Base-by-base conservation (phyloP, 2,113 vertebrate species). In the Hipposideros armiger region DNA sequence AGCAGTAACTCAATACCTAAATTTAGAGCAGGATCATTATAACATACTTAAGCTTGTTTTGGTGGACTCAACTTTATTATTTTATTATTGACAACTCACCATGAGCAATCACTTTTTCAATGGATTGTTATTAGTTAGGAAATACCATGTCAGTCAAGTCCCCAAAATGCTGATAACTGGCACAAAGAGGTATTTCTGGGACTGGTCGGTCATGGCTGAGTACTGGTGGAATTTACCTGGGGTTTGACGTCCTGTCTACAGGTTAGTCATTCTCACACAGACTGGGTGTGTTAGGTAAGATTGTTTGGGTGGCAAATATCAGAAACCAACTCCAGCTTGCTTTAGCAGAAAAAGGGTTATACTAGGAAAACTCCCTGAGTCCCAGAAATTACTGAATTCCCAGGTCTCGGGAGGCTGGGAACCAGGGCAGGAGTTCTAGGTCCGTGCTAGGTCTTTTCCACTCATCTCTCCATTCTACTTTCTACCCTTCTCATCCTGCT, bases 301-400 rank as follows among this genome's bases (percentile, higher is more conserved):
- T 50, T 94, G 24, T 81, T 90, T 86, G 50, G 66, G 50, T 90
- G 81, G 42, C 47, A 87, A 69, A 52, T 74, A 58, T 60, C 73
- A 87, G 66, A 87, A 87, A 87, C 20, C 32, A 90, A 42, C 17
- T 86, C 50, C 13, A 73, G 58, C 11, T 90, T 50, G 32, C 30
- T 80, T 85, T 72, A 42, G 45, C 2, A 32, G 66, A 26, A 64
- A 84, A 72, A 72, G 28, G 11, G 22, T 20, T 72, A 9, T 73
- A 73, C 15, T 60, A 13, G 36, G n/a, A 87, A 69, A 78, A 78
- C 22, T 83, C 52, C n/a, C 0, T 2, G 24, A 70, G 47, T 30
- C 69, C 62, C 16, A n/a, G 70, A 58, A 66, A 52, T 90, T 73
- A 42, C 47, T 26, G n/a, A 60, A 66, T 64, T 91, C 19, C 56